Evolutionary conservation across 92 coral and sea anemone species (phyloP).

Genomic region (Phenganax marumi): DNA sequence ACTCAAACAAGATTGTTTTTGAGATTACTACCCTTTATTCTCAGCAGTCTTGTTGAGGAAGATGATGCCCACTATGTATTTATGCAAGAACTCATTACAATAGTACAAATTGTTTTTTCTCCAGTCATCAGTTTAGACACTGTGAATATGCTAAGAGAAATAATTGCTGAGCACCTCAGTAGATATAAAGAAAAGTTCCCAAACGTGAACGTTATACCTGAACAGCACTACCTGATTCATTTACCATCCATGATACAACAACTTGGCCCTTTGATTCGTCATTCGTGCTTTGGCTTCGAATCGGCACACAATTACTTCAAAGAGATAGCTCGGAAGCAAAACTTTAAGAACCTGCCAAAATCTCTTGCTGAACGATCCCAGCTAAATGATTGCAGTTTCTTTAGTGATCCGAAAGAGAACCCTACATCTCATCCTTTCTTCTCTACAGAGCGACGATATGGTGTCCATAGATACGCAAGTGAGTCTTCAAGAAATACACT

Average conservation of each 20-base stretch:
- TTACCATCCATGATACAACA: neutral
- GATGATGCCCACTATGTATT: slow-evolving; percentile 39
- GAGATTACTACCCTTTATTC: slow-evolving; percentile 55
- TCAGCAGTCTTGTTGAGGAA: slow-evolving; percentile 51
- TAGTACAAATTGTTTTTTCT: slow-evolving; percentile 30
- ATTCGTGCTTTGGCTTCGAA: neutral
- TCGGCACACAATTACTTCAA: slow-evolving; percentile 32
- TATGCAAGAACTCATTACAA: neutral
- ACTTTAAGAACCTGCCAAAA: neutral
- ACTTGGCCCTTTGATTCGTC: slow-evolving; percentile 1
- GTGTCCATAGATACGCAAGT: too few relatives aligned
- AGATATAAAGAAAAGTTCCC: neutral
- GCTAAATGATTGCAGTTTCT: neutral
- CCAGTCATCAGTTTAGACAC: slow-evolving; percentile 30
- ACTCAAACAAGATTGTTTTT: slow-evolving; percentile 45
- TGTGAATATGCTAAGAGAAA: neutral
- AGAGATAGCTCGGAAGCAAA: slow-evolving; percentile 38
- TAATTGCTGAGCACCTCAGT: slow-evolving; percentile 26
- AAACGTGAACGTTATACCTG: neutral
- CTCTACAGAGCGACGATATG: neutral
- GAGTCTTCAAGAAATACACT: too few relatives aligned
- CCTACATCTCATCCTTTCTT: neutral
- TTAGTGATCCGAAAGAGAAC: neutral
- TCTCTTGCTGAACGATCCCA: neutral
- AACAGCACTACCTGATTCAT: slow-evolving; percentile 13